Evolutionary conservation across 2,797 vertebrate species (phyloP), one percentile per base, ranked within the genome.

Genomic region (Typhlichthys subterraneus): DNA sequence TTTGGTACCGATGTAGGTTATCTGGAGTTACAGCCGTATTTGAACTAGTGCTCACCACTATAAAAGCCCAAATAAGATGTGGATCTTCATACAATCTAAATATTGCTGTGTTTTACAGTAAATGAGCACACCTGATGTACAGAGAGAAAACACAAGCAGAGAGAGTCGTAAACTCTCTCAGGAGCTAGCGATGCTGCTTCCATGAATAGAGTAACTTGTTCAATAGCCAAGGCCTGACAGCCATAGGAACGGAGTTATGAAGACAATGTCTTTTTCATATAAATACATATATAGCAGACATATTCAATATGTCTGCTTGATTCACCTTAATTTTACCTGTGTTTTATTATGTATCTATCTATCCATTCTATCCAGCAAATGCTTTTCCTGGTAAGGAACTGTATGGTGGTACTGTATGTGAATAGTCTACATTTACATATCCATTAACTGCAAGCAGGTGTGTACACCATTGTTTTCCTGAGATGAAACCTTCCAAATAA

Each of bases 51-150:
- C 65, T 75, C 85, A 81, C 84, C 85, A 86, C 88, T 89, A 88
- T 88, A 91, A 92, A 87, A 71, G 75, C 85, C 86, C 61, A 5
- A 78, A 80, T 69, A 80, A 93, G 90, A 92, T 91, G 77, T 79
- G 87, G 89, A 93, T 90, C 93, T 82, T 87, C 92, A 93, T 92
- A 88, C 95, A 94, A 94, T 80, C 88, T 90, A 94, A 93, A 92
- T 91, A 86, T 9, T 89, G 87, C 85, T 85, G 84, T 81, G 85
- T 91, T 94, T 94, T 94, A 29, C 23, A 29, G 23, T 29, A 95
- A 95, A 94, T 94, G 94, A 91, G 89, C 91, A 90, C 85, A 80
- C 72, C 76, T 84, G 81, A 86, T 88, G 87, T 73, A 86, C 80
- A 86, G 79, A 82, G 23, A 29, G 23, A 29, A 29, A 29, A 73